Evolutionary conservation across 2,797 vertebrate species (phyloP).

Genomic region (Cercopithecus neglectus): DNA sequence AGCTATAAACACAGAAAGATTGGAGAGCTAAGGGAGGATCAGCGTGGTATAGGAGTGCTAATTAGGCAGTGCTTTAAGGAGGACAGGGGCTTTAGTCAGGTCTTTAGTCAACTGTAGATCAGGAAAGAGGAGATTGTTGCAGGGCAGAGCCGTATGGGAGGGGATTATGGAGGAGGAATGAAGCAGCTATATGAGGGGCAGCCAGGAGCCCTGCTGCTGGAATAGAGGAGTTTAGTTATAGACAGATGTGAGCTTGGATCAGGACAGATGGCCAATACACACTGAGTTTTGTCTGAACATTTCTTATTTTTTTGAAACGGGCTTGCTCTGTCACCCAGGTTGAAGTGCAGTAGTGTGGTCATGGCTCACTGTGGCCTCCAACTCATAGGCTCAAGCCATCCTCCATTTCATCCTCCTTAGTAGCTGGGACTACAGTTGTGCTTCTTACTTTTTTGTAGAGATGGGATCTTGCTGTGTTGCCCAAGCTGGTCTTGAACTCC

Average conservation of each 20-base stretch:
- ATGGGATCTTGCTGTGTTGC: too few relatives aligned
- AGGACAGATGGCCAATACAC: neutral
- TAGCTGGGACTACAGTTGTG: too few relatives aligned
- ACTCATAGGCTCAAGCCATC: too few relatives aligned
- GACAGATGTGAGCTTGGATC: neutral
- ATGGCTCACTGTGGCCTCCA: too few relatives aligned
- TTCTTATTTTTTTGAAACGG: neutral
- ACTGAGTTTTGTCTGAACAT: conserved; percentile 10
- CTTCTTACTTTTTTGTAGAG: too few relatives aligned
- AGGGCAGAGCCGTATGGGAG: neutral
- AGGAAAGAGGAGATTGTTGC: neutral
- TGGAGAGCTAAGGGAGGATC: neutral
- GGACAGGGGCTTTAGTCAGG: neutral
- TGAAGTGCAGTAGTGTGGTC: too few relatives aligned
- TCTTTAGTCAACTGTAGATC: neutral
- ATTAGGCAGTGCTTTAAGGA: neutral
- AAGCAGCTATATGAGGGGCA: neutral
- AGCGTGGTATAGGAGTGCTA: neutral
- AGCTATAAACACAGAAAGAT: neutral
- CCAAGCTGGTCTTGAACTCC: too few relatives aligned
- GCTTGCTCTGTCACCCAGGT: neutral
- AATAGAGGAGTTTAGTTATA: neutral
- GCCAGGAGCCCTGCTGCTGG: neutral
- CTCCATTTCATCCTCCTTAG: too few relatives aligned
- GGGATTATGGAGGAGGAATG: neutral